phyloP scores from a whole-genome alignment of 2,888 invertebrate genomes.

The Drosophila fungiperda region DNA sequence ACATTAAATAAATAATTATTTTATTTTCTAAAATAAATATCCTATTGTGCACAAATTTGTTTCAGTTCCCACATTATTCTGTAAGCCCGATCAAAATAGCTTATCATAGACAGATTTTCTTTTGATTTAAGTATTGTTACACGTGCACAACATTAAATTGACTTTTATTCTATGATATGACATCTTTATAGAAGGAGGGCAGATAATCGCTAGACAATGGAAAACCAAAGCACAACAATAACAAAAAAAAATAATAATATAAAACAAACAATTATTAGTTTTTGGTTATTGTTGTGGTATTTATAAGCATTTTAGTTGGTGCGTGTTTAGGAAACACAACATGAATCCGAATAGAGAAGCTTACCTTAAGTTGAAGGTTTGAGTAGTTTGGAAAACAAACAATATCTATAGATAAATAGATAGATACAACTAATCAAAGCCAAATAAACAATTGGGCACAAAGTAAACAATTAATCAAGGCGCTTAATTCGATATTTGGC shows the following conservation, averaged over 20 bases:
- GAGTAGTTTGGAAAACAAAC: conserved; percentile 21
- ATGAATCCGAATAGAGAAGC: conserved; percentile 30
- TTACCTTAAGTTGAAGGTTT: conserved; percentile 27
- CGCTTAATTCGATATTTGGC: conserved; percentile 6
- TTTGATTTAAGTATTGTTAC: not conserved
- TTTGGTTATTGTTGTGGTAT: conserved; percentile 23
- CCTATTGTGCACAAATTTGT: too few species aligned
- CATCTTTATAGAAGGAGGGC: conserved; percentile 21
- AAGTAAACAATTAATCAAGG: conserved; percentile 55
- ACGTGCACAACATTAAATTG: not conserved
- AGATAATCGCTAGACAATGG: conserved; percentile 31
- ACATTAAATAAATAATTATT: too few species aligned
- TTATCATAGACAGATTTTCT: not conserved
- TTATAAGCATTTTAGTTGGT: not conserved
- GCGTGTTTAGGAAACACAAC: conserved; percentile 21
- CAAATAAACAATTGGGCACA: conserved; percentile 25
- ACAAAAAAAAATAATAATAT: not conserved
- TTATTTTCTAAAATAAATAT: too few species aligned
- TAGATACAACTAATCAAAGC: not conserved
- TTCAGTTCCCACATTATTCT: too few species aligned
- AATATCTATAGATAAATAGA: conserved; percentile 4
- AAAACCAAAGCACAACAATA: conserved; percentile 24
- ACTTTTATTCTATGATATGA: not conserved
- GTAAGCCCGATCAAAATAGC: not conserved
- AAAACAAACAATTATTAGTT: conserved; percentile 19